Evolutionary conservation across 64 coral and sea anemone species (phyloP).

Genomic region (Hydrozoanthus tunicans): DNA sequence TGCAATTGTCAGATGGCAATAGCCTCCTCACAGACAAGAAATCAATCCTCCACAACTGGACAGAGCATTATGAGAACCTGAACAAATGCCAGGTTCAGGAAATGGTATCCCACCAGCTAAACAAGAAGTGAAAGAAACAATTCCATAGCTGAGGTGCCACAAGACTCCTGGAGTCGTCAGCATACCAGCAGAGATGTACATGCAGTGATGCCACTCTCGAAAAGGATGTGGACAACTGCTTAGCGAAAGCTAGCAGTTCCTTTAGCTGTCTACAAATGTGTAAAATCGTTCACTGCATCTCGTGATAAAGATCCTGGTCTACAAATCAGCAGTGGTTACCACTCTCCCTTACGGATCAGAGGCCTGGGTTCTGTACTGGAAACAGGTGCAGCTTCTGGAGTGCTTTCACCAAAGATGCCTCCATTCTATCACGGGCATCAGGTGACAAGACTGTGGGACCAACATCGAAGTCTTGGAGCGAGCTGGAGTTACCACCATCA

Average conservation of each 20-base stretch:
- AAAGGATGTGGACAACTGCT: too few species aligned
- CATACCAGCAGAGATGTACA: slow-evolving; percentile 21
- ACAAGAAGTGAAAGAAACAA: slow-evolving; percentile 19
- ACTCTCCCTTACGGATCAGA: neutral
- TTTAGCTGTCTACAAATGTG: neutral
- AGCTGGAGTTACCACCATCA: neutral
- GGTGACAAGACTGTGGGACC: neutral
- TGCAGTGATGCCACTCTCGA: neutral
- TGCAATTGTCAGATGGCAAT: slow-evolving; percentile 17
- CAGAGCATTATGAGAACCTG: neutral
- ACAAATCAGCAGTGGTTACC: neutral
- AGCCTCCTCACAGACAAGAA: slow-evolving; percentile 26
- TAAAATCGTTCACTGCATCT: neutral
- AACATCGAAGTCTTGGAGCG: slow-evolving; percentile 43
- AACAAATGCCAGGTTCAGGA: neutral
- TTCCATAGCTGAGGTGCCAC: slow-evolving; percentile 13
- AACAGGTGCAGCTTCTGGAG: neutral
- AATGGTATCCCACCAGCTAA: slow-evolving; percentile 18
- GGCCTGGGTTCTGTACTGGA: neutral
- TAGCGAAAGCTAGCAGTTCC: too few species aligned
- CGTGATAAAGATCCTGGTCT: neutral
- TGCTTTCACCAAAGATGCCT: neutral
- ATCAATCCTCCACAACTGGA: neutral
- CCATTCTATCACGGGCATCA: neutral
- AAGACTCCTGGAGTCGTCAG: slow-evolving; percentile 33